phyloP scores from a whole-genome alignment of 2,888 invertebrate species.

The Allygus modestus region DNA sequence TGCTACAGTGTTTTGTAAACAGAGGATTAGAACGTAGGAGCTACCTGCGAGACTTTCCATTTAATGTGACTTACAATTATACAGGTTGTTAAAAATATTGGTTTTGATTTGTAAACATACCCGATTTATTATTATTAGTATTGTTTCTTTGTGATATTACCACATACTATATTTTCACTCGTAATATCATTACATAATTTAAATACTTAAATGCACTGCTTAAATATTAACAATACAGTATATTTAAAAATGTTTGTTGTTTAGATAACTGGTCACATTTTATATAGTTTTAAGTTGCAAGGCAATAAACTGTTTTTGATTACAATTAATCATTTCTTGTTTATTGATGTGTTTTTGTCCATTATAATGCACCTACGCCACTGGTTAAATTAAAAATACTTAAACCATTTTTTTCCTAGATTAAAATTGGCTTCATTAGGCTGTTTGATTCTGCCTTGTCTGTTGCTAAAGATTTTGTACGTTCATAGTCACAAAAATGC shows the following conservation, averaged over 20 bases:
- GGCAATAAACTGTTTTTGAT: neutral
- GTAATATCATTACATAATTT: too few species aligned
- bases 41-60: too few species aligned
- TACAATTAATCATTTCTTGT: neutral
- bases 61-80: too few species aligned
- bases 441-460: neutral
- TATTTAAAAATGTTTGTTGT: too few species aligned
- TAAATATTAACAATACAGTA: too few species aligned
- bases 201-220: too few species aligned
- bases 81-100: neutral
- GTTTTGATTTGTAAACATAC: neutral
- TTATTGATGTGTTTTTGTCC: neutral
- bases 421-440: neutral
- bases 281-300: neutral
- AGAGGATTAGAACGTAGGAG: too few species aligned
- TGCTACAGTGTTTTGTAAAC: too few species aligned
- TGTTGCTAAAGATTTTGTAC: neutral
- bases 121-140: neutral
- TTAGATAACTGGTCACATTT: too few species aligned
- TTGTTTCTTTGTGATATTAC: neutral
- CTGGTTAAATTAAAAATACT: neutral
- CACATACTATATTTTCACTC: neutral
- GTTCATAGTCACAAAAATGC: neutral
- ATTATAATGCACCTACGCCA: neutral
- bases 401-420: neutral